These are phyloP conservation scores for Platynereis dumerilii DNA, from an alignment of 2,888 invertebrate genomes.

Conservation along the genomic window DNA sequence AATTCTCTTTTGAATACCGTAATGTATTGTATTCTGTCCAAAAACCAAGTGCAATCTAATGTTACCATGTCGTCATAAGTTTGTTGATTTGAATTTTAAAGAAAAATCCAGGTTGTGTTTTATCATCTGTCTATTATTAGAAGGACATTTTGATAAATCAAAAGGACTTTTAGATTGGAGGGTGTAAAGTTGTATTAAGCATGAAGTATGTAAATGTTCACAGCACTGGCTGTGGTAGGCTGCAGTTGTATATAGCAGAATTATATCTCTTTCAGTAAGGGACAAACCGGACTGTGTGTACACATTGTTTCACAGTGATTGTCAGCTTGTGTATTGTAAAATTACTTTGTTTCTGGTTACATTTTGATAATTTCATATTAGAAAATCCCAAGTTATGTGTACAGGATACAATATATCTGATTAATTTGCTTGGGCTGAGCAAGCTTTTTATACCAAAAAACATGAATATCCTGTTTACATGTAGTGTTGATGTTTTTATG, in stretches of 20 bases:
- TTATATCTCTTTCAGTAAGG: slow-evolving; percentile 12
- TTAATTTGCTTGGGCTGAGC: too few relatives aligned
- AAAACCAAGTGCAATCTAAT: too few relatives aligned
- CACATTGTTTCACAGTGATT: slow-evolving; percentile 26
- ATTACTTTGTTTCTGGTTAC: slow-evolving; percentile 27
- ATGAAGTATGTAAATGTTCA: slow-evolving; percentile 13
- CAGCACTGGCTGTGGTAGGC: slow-evolving; percentile 20
- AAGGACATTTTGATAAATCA: too few relatives aligned
- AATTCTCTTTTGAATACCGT: too few relatives aligned
- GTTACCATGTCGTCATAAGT: too few relatives aligned
- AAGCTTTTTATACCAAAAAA: slow-evolving; percentile 26
- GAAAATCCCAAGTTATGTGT: slow-evolving; percentile 25
- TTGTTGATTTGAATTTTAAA: too few relatives aligned
- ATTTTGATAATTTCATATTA: slow-evolving; percentile 31
- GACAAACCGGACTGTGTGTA: slow-evolving; percentile 24
- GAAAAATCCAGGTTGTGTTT: too few relatives aligned
- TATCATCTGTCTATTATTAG: too few relatives aligned
- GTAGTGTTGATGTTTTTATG: slow-evolving; percentile 30
- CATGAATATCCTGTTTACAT: slow-evolving; percentile 22
- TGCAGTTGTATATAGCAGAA: slow-evolving; percentile 29
- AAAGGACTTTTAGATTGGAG: too few relatives aligned
- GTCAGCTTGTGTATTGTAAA: slow-evolving; percentile 26
- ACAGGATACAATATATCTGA: background rate
- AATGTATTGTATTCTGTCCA: too few relatives aligned
- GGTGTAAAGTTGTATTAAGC: too few relatives aligned